Evolutionary conservation across 2,113 vertebrate genomes (phyloP).

Genomic region (Hepsetus odoe): DNA sequence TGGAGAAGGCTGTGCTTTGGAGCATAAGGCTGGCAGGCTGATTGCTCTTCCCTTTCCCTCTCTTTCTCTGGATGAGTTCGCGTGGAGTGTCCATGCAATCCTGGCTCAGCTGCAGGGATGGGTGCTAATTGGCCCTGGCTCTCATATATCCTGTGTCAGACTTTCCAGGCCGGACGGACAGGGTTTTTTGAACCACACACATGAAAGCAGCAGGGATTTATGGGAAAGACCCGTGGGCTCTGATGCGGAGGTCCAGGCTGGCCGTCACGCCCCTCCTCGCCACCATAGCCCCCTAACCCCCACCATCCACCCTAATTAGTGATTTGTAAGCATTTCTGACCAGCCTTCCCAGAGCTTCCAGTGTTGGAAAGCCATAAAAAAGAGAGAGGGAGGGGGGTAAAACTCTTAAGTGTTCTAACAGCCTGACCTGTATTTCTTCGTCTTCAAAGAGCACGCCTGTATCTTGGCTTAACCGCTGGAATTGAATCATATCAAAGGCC

Average conservation of each 20-base stretch:
- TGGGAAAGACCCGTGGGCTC: slow-evolving; percentile 71
- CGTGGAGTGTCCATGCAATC: slow-evolving; percentile 9
- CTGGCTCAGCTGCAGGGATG: slow-evolving; percentile 33
- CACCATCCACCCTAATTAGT: slow-evolving; percentile 77
- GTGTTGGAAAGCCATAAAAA: slow-evolving; percentile 81
- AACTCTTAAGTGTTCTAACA: slow-evolving; percentile 84
- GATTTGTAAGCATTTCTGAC: slow-evolving; percentile 71
- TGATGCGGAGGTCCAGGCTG: slow-evolving; percentile 70
- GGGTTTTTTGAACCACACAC: slow-evolving; percentile 76
- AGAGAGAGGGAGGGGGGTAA: slow-evolving; percentile 28
- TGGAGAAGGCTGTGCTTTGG: too few relatives aligned
- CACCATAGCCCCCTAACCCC: slow-evolving; percentile 55
- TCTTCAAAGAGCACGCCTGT: slow-evolving; percentile 77
- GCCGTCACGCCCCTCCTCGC: slow-evolving; percentile 56
- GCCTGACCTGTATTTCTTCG: slow-evolving; percentile 69
- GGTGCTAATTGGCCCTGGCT: slow-evolving; percentile 67
- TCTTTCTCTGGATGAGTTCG: slow-evolving; percentile 46
- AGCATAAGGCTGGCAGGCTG: too few relatives aligned
- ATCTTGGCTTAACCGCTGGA: slow-evolving; percentile 62
- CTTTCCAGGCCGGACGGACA: slow-evolving; percentile 75
- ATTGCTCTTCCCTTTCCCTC: background rate
- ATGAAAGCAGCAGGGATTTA: slow-evolving; percentile 79
- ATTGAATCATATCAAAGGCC: slow-evolving; percentile 76
- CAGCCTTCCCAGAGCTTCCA: slow-evolving; percentile 72
- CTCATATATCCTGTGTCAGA: slow-evolving; percentile 62